Base-by-base conservation (phyloP, 2,797 vertebrate species). In the Pempheris klunzingeri region DNA sequence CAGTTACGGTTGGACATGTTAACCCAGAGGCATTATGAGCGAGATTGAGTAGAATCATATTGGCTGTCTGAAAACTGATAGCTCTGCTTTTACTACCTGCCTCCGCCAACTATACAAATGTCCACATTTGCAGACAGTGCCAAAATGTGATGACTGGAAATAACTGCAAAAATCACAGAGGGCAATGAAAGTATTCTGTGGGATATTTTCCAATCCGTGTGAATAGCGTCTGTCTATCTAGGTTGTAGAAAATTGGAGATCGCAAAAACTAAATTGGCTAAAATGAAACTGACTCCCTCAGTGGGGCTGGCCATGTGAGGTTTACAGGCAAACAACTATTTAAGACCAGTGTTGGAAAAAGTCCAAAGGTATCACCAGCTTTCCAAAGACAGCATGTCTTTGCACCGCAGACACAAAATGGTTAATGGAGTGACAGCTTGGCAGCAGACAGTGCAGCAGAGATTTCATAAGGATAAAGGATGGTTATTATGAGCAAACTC, bases 391-490 rank as follows among this genome's bases (percentile, higher is more conserved):
- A 86, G 72, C 65, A 58, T 55, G 62, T 63, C 69, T 80, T 68
- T 55, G 59, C 61, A 71, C 72, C 11, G 22, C 62, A 63, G 68
- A 78, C 79, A 85, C 71, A 81, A 86, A 85, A 86, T 7, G 32
- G 60, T 77, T 72, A 73, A 80, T 81, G 72, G 75, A 79, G 32
- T 72, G 75, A 80, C 82, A 78, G 78, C 71, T 88, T 89, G 88
- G 89, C 83, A 81, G 80, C 22, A 28, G 26, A 26, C 43, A 58
- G 63, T 17, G 15, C 12, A 74, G 44, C 63, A 63, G 41, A 84
- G 81, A 88, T 86, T 90, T 87, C 70, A 73, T 64, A 74, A 78
- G 73, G 83, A 93, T 86, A 82, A 87, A 78, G 64, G 61, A 72
- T 43, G 66, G 69, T 85, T 82, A 70, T 81, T 87, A 68, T 66